A percentile compares a stretch with the other conserved stretches of the same genome.
Conservation (phyloP, 2,888 invertebrate species). For the Cordylochernes scorpioides region DNA sequence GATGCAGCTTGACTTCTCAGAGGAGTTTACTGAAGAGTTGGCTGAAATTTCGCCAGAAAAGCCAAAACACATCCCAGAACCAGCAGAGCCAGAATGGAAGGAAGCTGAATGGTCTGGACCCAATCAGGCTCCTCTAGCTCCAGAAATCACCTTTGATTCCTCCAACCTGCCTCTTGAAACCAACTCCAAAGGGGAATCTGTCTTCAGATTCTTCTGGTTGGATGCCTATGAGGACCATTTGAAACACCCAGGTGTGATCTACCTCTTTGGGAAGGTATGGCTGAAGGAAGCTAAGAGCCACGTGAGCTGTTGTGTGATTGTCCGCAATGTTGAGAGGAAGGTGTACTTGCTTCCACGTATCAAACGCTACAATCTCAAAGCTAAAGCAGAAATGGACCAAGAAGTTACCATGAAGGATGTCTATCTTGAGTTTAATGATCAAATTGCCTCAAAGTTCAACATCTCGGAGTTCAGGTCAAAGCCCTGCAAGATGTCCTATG, state of each 20-base stretch:
- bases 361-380: constrained; percentile 18
- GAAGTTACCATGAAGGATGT: constrained; percentile 49
- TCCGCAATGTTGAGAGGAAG: constrained; percentile 55
- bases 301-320: constrained; percentile 61
- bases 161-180: constrained; percentile 27
- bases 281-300: constrained; percentile 30
- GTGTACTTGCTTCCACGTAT: constrained; percentile 53
- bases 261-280: constrained; percentile 68
- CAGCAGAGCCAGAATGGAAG: too few relatives aligned
- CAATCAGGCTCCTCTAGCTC: too few relatives aligned
- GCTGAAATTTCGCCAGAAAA: too few relatives aligned
- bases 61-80: too few relatives aligned
- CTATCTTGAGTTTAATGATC: constrained; percentile 58
- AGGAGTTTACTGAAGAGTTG: too few relatives aligned
- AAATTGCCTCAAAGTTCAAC: constrained; percentile 38
- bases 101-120: too few relatives aligned
- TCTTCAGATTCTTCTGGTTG: constrained; percentile 50
- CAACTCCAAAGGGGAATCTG: constrained; percentile 29
- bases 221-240: constrained; percentile 72
- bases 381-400: constrained; percentile 27
- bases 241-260: constrained; percentile 39
- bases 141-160: constrained; percentile 7
- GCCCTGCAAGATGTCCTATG: constrained; percentile 48
- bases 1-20: too few relatives aligned
- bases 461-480: constrained; percentile 50